Conservation (phyloP, 2,113 vertebrate species). For the Halcyon malimbica region DNA sequence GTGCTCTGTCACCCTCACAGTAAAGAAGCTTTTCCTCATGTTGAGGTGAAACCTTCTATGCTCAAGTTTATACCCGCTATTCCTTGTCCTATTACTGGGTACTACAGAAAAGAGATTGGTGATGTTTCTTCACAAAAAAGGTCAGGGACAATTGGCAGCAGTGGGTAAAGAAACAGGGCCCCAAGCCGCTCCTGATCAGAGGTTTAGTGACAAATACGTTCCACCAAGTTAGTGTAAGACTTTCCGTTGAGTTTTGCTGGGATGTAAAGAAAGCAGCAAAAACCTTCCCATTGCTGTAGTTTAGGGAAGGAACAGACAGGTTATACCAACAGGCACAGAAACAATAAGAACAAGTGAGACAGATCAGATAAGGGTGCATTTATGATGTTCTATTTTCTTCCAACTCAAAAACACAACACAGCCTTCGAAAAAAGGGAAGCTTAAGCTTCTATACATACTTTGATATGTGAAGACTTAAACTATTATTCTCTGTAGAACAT, state of each 20-base stretch:
- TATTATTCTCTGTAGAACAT: background rate
- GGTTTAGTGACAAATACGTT: background rate
- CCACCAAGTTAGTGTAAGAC: background rate
- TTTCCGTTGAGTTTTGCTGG: fast-evolving
- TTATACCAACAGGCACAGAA: background rate
- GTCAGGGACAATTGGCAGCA: background rate
- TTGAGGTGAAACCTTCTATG: too few relatives aligned
- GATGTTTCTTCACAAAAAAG: background rate
- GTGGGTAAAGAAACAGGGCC: background rate
- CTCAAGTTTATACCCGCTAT: too few relatives aligned
- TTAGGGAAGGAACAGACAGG: background rate
- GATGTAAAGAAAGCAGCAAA: background rate
- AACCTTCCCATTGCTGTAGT: background rate
- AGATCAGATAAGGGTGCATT: background rate
- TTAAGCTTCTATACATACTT: background rate
- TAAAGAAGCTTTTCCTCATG: too few relatives aligned
- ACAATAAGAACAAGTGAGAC: background rate
- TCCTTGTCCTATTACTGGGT: too few relatives aligned
- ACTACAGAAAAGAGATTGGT: too few relatives aligned
- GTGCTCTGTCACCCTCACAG: too few relatives aligned
- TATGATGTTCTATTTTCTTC: background rate
- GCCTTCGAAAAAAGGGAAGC: background rate
- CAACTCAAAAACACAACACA: background rate
- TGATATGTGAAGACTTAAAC: background rate
- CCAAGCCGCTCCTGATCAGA: background rate